Evolutionary conservation across 2,113 vertebrate genomes (phyloP).

Genomic region (Zeus faber): DNA sequence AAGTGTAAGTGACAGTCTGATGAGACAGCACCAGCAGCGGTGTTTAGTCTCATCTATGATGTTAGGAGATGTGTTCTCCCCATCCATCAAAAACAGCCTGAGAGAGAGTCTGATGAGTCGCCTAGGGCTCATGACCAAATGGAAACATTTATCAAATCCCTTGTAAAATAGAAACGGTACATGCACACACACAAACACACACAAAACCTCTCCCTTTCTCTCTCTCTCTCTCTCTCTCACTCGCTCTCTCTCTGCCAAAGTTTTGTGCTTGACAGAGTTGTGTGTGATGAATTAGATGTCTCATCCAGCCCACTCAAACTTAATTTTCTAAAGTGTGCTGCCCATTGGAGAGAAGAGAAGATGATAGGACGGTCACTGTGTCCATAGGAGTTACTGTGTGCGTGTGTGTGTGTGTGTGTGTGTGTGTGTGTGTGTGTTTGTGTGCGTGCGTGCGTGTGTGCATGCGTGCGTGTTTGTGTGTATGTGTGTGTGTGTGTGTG

Average conservation of each 20-base stretch:
- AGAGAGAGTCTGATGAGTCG: too few species aligned
- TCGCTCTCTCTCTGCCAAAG: too few species aligned
- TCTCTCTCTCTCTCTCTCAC: too few species aligned
- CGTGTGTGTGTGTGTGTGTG: background rate
- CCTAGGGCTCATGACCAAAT: constrained; percentile 55
- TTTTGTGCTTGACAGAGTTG: constrained; percentile 69
- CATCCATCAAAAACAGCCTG: constrained; percentile 62
- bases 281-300: constrained; percentile 72
- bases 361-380: constrained; percentile 65
- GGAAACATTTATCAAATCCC: constrained; percentile 66
- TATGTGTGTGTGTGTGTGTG: constrained; percentile 18
- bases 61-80: constrained; percentile 59
- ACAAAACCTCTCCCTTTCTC: too few species aligned
- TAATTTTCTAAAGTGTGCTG: constrained; percentile 85
- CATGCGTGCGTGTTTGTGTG: too few species aligned
- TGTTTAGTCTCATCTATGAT: constrained; percentile 61
- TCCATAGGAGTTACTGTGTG: too few species aligned
- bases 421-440: too few species aligned
- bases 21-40: constrained; percentile 36
- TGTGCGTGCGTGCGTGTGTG: too few species aligned
- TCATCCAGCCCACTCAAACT: constrained; percentile 77
- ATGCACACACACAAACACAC: too few species aligned
- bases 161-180: constrained; percentile 38
- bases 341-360: constrained; percentile 80
- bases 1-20: constrained; percentile 54